Evolutionary conservation across 2,888 invertebrate genomes (phyloP), one percentile per base, ranked within the genome.

Genomic region (Synanthedon formicaeformis): DNA sequence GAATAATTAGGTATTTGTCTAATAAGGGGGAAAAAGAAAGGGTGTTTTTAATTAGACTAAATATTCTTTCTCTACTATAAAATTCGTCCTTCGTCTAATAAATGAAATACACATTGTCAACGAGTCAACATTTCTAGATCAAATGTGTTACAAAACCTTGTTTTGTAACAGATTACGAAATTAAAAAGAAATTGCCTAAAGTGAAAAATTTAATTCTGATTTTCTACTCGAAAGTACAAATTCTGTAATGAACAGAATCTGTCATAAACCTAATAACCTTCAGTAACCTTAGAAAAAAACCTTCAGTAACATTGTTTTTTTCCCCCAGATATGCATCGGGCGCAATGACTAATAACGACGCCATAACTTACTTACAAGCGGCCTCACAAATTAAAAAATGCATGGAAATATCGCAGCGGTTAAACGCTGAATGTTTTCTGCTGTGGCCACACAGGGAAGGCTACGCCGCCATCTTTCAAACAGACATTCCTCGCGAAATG

Each of bases 401-500:
- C 45, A 68, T 92, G 51, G 92, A 92, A 65, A 72, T 90, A 13
- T 89, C 91, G 1, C 89, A 90, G 56, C 88, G 89, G 54, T 67
- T 92, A 10, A 89, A 85, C 60, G 90, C 91, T 0, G 90, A 91
- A 66, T 89, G 90, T 61, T 91, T 90, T 65, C 75, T 90, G n/a
- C 81, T 91, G 58, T 90, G 90, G 89, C 90, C 91, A 0, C 82
- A 88, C 53, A 69, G 89, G 53, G 92, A 91, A 64, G 91, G 91
- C 1, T 91, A 89, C 73, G 84, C 88, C 57, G 76, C 86, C 16
- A 71, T 90, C 10, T 85, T 91, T 62, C 90, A 90, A 71, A 88
- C 90, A 0, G 90, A 92, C 63, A 75, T 92, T 11, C 69, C 80
- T 11, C 75, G 84, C 57, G 92, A 92, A 69, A 81, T 92, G 53